Conservation (phyloP, 2,888 invertebrate species). For the Trichogramma evanescens region DNA sequence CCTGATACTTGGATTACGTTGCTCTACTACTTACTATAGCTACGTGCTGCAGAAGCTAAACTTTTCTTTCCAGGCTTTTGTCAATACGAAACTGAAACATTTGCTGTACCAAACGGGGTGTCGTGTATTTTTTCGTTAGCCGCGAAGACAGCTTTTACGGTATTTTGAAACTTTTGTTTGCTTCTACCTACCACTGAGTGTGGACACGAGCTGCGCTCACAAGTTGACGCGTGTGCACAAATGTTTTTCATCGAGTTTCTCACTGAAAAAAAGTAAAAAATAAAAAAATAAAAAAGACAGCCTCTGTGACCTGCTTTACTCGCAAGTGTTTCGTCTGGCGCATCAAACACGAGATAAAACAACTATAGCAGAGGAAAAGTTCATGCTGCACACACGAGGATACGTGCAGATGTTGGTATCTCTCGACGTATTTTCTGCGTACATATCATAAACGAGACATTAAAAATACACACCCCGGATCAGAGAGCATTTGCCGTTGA, state of each 20-base stretch:
- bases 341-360: not conserved
- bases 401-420: not conserved
- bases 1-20: too few species aligned
- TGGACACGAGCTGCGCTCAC: not conserved
- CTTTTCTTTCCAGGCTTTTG: conserved; percentile 16
- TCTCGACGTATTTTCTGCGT: not conserved
- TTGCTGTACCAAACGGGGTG: conserved; percentile 4
- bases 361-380: not conserved
- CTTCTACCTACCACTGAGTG: not conserved
- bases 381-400: conserved; percentile 8
- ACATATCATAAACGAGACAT: conserved; percentile 20
- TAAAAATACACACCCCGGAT: conserved; percentile 9
- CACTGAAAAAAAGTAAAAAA: not conserved
- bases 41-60: conserved; percentile 1
- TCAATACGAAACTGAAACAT: conserved; percentile 21
- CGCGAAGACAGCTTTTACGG: too few species aligned
- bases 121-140: too few species aligned
- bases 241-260: conserved; percentile 9
- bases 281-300: conserved; percentile 6
- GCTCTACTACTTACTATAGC: too few species aligned
- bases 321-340: too few species aligned
- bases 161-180: not conserved
- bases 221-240: conserved; percentile 2
- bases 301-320: not conserved
- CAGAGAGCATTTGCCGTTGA: conserved; percentile 11